Base-by-base conservation (phyloP, 2,888 invertebrate species). In the Lymantria dispar region DNA sequence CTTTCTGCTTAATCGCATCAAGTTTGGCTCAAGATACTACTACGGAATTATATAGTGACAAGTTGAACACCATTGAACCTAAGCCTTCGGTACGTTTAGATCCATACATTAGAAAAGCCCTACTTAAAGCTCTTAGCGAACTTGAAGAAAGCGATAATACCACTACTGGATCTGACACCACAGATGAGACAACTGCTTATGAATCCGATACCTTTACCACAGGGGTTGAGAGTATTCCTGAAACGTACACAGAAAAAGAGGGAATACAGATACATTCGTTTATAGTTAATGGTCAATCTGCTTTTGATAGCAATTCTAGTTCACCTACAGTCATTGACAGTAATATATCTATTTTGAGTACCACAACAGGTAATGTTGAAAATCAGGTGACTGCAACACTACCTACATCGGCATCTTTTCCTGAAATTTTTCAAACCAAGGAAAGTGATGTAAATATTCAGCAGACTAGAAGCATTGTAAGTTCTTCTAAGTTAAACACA, bases 121-220 rank as follows among this genome's bases (percentile, higher is more conserved):
- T 96, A 40, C 85, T 96, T 7, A 94, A 94, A 83, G 96, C 96
- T 10, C 89, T 97, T 5, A 94, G 94, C 46, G 95, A 96, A 69
- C 85, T 96, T 45, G 96, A 96, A 81, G 93, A 94, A 58, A 94
- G 93, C 58, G 83, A 77, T 14, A 78, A 72, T 45, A 52, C 74
- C 15, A 93, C 93, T 12, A 88, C 91, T 3, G 92, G 88, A 45
- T 75, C 83, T 13, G 92, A 92, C 14, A 74, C 71, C 0, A 74
- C 72, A 2, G 82, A 82, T 38, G 72, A 68, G 10, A 69, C 74
- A 13, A 74, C 80, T 8, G 73, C 72, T 2, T 58, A 68, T 8
- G 86, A 87, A 45, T 83, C 91, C 0, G 92, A 92, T 42, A 78
- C 85, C 57, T 70, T 76, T 40, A 75, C 64, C 42, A 76, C 79